Evolutionary conservation across 1,140 invertebrate species (phyloP).

Genomic region (Trigoniulus corallinus): DNA sequence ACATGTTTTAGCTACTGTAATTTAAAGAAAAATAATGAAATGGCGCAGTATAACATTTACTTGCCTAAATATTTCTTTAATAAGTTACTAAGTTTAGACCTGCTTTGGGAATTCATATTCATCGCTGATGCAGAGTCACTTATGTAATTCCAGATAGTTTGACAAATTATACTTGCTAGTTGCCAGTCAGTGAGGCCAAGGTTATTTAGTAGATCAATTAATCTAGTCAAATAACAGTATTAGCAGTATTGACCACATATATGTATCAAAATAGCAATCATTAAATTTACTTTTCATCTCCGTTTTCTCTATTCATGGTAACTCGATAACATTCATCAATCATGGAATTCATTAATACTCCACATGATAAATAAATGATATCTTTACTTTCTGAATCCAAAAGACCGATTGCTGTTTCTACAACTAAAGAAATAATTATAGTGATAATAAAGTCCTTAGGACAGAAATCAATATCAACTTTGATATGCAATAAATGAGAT

Average conservation of each 20-base stretch:
- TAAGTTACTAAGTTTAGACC: not conserved
- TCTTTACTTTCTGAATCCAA: constrained; percentile 32
- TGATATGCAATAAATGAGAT: too few relatives aligned
- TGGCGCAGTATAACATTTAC: too few relatives aligned
- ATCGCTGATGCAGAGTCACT: constrained; percentile 17
- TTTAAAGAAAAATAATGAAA: too few relatives aligned
- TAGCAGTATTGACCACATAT: not conserved
- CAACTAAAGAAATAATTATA: constrained; percentile 25
- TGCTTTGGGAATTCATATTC: not conserved
- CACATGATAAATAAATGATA: constrained; percentile 39
- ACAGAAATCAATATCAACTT: not conserved
- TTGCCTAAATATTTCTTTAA: constrained; percentile 3
- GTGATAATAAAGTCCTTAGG: not conserved
- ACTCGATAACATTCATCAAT: constrained; percentile 37
- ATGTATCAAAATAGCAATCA: not conserved
- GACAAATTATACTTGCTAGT: constrained; percentile 40
- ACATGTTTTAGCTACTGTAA: too few relatives aligned
- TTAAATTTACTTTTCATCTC: constrained; percentile 26
- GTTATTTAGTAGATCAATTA: constrained; percentile 34
- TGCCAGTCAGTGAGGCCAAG: constrained; percentile 40
- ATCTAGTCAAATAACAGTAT: constrained; percentile 24
- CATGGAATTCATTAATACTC: constrained; percentile 51
- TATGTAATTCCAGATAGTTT: constrained; percentile 52
- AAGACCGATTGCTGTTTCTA: constrained; percentile 31
- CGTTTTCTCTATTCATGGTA: constrained; percentile 31